These are phyloP conservation scores for Hoplodrina ambigua DNA, from an alignment of 2,888 invertebrate species.

Conservation along the genomic window DNA sequence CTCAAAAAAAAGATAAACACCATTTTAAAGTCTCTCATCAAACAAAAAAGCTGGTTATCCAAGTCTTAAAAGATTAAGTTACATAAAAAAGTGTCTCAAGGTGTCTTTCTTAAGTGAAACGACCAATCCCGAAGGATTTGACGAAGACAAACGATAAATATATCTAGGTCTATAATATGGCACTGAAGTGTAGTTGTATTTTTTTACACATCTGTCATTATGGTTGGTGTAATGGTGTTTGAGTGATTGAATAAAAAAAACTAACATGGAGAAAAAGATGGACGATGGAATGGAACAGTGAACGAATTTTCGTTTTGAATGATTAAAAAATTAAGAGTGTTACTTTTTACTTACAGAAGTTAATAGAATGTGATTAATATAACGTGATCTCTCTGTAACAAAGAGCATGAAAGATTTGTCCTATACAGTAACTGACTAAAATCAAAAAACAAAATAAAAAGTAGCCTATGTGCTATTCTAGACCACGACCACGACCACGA, in stretches of 20 bases:
- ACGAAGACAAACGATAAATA: slow-evolving; percentile 71
- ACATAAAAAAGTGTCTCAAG: slow-evolving; percentile 57
- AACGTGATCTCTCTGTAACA: no score
- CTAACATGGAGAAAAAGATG: background rate
- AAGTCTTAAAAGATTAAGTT: slow-evolving; percentile 52
- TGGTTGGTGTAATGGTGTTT: background rate
- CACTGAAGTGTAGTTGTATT: slow-evolving; percentile 57
- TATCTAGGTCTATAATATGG: slow-evolving; percentile 57
- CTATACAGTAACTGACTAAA: no score
- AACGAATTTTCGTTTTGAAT: background rate
- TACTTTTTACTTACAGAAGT: no score
- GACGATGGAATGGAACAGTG: background rate
- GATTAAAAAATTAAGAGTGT: background rate
- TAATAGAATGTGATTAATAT: no score
- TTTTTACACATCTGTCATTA: slow-evolving; percentile 21
- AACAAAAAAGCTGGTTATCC: slow-evolving; percentile 46
- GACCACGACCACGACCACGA: no score
- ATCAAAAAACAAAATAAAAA: no score
- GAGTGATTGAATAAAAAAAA: slow-evolving; percentile 5
- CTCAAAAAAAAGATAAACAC: slow-evolving; percentile 18
- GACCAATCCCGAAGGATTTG: slow-evolving; percentile 63
- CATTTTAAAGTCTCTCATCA: slow-evolving; percentile 22
- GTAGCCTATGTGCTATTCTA: no score
- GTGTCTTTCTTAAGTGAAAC: slow-evolving; percentile 51
- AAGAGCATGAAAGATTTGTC: no score